Percentiles rank a stretch among this genome's conserved stretches.
phyloP scores from a whole-genome alignment of 37 sponge, comb jelly and placozoan species.

The Mnemiopsis leidyi region DNA sequence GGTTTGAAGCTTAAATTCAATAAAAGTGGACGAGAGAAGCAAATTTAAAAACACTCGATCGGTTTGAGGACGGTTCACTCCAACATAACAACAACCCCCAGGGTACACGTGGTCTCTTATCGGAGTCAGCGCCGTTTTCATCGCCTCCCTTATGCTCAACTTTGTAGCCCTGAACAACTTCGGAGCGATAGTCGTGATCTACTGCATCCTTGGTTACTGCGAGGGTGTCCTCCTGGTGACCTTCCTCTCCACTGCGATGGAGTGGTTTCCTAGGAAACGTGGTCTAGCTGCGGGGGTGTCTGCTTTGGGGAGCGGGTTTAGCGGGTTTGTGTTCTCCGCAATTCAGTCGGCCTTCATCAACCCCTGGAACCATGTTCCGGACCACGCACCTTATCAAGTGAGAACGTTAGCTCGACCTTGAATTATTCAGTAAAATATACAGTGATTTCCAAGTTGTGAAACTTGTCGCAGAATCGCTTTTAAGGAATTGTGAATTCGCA shows the following conservation, averaged over 20 bases:
- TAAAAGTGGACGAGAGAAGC: too few relatives aligned
- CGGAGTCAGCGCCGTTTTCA: background rate
- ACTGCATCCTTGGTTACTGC: constrained; percentile 55
- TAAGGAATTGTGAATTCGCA: background rate
- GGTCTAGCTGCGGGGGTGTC: constrained; percentile 59
- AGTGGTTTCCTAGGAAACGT: constrained; percentile 62
- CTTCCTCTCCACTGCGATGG: constrained; percentile 60
- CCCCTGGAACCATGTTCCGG: constrained; percentile 55
- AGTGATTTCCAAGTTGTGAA: too few relatives aligned
- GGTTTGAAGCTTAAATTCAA: too few relatives aligned
- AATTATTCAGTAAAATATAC: too few relatives aligned
- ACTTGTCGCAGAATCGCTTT: too few relatives aligned
- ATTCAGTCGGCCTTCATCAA: constrained; percentile 51
- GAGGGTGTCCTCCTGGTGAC: constrained; percentile 61
- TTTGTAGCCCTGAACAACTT: constrained; percentile 22
- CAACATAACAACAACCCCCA: too few relatives aligned
- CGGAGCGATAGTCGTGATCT: constrained; percentile 45
- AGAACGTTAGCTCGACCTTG: too few relatives aligned
- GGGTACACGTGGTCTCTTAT: constrained; percentile 21
- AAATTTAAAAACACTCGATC: too few relatives aligned
- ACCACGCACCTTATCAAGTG: constrained; percentile 36
- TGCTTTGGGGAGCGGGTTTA: constrained; percentile 53
- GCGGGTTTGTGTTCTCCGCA: constrained; percentile 7
- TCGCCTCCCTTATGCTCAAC: constrained; percentile 32
- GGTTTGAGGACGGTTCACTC: too few relatives aligned